Conservation (phyloP, 2,113 vertebrate genomes). For the Mirounga angustirostris region DNA sequence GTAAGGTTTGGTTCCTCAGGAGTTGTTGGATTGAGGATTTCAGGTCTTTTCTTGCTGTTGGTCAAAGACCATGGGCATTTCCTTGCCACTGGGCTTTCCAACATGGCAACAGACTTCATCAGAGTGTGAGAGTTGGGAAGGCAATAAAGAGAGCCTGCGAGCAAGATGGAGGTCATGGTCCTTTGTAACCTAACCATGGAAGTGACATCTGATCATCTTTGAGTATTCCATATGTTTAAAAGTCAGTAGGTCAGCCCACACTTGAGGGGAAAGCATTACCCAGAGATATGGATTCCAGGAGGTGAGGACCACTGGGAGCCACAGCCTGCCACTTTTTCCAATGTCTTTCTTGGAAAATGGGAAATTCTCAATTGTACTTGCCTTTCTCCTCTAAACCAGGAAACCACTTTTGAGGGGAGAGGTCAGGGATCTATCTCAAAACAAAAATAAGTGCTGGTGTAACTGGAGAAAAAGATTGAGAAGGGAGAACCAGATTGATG, state of each 20-base stretch:
- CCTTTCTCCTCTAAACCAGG: background rate
- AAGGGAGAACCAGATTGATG: background rate
- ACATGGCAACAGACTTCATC: background rate
- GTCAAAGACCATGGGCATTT: background rate
- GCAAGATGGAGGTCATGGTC: background rate
- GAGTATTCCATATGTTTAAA: background rate
- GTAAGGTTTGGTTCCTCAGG: background rate
- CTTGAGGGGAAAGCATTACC: background rate
- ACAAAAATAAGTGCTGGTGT: background rate
- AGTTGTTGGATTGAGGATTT: background rate
- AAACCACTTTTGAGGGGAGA: background rate
- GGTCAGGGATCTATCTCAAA: background rate
- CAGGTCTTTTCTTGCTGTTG: background rate
- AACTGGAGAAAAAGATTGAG: background rate
- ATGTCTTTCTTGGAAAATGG: background rate
- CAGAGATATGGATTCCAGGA: background rate
- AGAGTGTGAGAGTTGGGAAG: background rate
- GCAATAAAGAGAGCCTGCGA: background rate
- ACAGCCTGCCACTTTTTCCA: background rate
- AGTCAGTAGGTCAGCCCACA: background rate
- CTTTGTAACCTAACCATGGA: background rate
- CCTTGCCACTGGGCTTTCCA: background rate
- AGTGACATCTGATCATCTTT: background rate
- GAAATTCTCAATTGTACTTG: background rate
- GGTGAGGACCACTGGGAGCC: background rate